Conservation (phyloP, 2,888 invertebrate genomes). For the Apomyelois bistriatella region DNA sequence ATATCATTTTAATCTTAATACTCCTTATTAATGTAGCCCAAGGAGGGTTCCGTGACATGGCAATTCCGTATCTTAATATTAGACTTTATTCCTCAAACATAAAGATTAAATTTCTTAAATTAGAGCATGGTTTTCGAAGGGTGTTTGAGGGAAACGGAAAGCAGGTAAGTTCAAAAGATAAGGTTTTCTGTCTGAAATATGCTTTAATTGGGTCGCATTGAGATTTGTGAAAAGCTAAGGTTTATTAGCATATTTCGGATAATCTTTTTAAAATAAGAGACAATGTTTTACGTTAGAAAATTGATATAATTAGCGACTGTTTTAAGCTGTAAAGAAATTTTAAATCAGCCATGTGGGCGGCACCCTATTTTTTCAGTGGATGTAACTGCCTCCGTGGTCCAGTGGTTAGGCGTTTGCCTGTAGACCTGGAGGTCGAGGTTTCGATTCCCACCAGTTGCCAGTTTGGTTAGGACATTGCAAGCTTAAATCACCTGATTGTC, state of each 20-base stretch:
- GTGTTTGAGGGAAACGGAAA: conserved; percentile 43
- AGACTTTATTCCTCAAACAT: conserved; percentile 17
- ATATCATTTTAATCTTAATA: conserved; percentile 80
- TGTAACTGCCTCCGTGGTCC: too few relatives aligned
- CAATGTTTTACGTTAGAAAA: neutral
- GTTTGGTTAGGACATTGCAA: too few relatives aligned
- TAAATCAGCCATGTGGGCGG: too few relatives aligned
- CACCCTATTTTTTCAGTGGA: too few relatives aligned
- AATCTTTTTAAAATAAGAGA: neutral
- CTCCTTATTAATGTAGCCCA: conserved; percentile 74
- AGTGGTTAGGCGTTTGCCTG: too few relatives aligned
- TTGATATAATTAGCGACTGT: neutral
- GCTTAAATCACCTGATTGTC: too few relatives aligned
- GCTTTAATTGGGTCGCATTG: conserved; percentile 66
- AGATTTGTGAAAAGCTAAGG: conserved; percentile 31
- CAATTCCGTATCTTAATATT: conserved; percentile 40
- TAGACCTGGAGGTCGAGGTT: too few relatives aligned
- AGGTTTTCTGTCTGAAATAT: conserved; percentile 57
- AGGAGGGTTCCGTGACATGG: conserved; percentile 53
- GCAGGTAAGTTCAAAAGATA: conserved; percentile 76
- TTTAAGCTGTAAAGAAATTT: neutral
- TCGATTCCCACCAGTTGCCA: too few relatives aligned
- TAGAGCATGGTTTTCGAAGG: conserved; percentile 28
- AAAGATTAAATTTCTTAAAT: conserved; percentile 20
- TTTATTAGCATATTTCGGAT: conserved; percentile 23